A percentile compares a stretch with the other conserved stretches of the same genome.
Conservation (phyloP, 2,113 vertebrate species). For the Odobenus rosmarus region DNA sequence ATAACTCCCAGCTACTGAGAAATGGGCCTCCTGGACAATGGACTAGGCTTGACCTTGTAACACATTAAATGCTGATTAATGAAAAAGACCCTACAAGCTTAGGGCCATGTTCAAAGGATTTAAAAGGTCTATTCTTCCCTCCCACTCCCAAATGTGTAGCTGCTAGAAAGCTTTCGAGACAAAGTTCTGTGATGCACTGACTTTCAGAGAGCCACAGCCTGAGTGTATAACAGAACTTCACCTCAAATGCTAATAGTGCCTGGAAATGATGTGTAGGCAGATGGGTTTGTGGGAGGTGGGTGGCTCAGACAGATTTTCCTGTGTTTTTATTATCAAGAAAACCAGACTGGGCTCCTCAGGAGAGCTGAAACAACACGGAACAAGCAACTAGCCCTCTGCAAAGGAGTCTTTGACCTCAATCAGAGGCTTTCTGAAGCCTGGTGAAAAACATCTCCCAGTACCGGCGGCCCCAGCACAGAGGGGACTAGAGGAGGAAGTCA, state of each 20-base stretch:
- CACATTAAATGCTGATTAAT: slow-evolving; percentile 54
- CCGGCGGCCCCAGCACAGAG: background rate
- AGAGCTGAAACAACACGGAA: slow-evolving; percentile 21
- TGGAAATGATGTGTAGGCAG: slow-evolving; percentile 65
- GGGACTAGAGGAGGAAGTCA: background rate
- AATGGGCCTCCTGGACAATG: slow-evolving; percentile 62
- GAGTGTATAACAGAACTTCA: slow-evolving; percentile 91
- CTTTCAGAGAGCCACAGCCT: slow-evolving; percentile 87
- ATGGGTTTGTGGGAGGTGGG: slow-evolving; percentile 32
- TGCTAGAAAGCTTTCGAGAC: slow-evolving; percentile 87
- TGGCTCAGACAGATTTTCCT: slow-evolving; percentile 28
- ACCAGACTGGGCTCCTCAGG: slow-evolving; percentile 31
- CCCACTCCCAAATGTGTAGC: slow-evolving; percentile 64
- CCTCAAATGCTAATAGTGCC: slow-evolving; percentile 83
- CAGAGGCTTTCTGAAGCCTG: background rate
- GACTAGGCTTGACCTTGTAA: slow-evolving; percentile 52
- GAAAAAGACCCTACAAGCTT: slow-evolving; percentile 55
- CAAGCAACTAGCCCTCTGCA: slow-evolving; percentile 40
- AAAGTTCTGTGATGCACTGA: slow-evolving; percentile 93
- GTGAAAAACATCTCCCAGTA: background rate
- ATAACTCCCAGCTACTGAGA: slow-evolving; percentile 71
- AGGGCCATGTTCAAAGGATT: slow-evolving; percentile 30
- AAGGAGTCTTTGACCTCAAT: slow-evolving; percentile 45
- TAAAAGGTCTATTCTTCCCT: slow-evolving; percentile 60
- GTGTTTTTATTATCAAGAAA: slow-evolving; percentile 61